phyloP scores from a whole-genome alignment of 2,888 invertebrate species.

The Tetheella fluctuosa region DNA sequence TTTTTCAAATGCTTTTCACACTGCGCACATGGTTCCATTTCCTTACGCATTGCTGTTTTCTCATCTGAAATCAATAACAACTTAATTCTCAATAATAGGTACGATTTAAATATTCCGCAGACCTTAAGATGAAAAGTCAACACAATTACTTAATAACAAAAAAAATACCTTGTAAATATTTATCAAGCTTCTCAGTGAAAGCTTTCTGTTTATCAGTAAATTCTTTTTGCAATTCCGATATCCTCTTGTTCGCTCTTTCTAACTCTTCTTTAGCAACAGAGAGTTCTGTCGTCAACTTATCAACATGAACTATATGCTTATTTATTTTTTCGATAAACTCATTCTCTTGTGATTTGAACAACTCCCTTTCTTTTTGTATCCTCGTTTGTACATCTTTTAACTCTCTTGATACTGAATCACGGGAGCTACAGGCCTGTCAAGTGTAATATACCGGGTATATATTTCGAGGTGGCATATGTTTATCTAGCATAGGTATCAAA shows the following conservation, averaged over 20 bases:
- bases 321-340: slow-evolving; percentile 78
- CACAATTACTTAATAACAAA: not conserved
- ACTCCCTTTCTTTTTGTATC: slow-evolving; percentile 67
- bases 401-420: slow-evolving; percentile 84
- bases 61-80: slow-evolving; percentile 63
- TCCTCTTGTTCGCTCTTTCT: slow-evolving; percentile 81
- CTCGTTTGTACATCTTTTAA: slow-evolving; percentile 79
- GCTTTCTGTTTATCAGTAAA: slow-evolving; percentile 82
- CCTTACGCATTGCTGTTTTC: slow-evolving; percentile 71
- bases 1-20: slow-evolving; percentile 72
- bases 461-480: too few species aligned
- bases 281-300: slow-evolving; percentile 77
- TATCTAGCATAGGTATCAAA: too few species aligned
- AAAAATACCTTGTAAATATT: slow-evolving; percentile 66
- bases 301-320: slow-evolving; percentile 79
- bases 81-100: not conserved
- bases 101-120: not conserved
- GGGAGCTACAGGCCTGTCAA: slow-evolving; percentile 84
- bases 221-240: slow-evolving; percentile 81
- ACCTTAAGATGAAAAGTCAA: not conserved
- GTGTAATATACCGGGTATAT: too few species aligned
- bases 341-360: slow-evolving; percentile 66
- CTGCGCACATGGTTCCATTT: slow-evolving; percentile 66
- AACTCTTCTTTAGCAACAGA: slow-evolving; percentile 78
- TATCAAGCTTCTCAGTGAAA: slow-evolving; percentile 72